Percentiles rank a stretch among this genome's conserved stretches.
Conservation (phyloP, 2,113 vertebrate genomes). For the Dendropsophus ebraccatus region DNA sequence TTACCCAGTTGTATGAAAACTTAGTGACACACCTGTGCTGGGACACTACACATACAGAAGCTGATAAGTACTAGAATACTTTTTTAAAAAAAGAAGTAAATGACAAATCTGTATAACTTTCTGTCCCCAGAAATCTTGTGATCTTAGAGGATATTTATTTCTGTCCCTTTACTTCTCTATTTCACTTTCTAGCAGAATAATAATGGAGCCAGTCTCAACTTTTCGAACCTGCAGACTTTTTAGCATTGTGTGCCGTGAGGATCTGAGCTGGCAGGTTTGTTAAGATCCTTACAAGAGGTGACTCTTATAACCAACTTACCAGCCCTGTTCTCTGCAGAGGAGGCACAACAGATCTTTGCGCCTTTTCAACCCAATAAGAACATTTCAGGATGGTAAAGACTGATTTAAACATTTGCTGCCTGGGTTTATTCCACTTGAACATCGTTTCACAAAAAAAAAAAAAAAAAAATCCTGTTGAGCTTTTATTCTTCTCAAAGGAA, state of each 20-base stretch:
- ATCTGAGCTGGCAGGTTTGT: conserved; percentile 14
- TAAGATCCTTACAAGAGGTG: not conserved
- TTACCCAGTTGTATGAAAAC: no score
- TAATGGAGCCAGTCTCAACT: not conserved
- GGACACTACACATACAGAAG: no score
- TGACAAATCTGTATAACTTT: no score
- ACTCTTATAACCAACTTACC: not conserved
- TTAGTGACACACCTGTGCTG: no score
- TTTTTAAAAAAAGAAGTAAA: no score
- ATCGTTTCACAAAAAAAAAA: conserved; percentile 28
- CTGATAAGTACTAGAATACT: no score
- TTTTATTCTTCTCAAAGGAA: conserved; percentile 47
- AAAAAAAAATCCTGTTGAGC: conserved; percentile 29
- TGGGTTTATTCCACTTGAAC: conserved; percentile 20
- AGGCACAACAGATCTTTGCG: conserved; percentile 9
- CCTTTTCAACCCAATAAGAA: conserved; percentile 14
- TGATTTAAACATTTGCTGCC: conserved; percentile 31
- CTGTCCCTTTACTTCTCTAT: not conserved
- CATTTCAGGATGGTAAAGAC: conserved; percentile 31
- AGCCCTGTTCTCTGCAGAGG: not conserved
- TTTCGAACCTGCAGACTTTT: not conserved
- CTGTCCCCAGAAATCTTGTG: no score
- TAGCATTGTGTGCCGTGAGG: not conserved
- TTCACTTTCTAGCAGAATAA: not conserved
- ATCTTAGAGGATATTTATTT: not conserved